phyloP scores from a whole-genome alignment of 2,113 vertebrate genomes.

The Etheostoma spectabile region DNA sequence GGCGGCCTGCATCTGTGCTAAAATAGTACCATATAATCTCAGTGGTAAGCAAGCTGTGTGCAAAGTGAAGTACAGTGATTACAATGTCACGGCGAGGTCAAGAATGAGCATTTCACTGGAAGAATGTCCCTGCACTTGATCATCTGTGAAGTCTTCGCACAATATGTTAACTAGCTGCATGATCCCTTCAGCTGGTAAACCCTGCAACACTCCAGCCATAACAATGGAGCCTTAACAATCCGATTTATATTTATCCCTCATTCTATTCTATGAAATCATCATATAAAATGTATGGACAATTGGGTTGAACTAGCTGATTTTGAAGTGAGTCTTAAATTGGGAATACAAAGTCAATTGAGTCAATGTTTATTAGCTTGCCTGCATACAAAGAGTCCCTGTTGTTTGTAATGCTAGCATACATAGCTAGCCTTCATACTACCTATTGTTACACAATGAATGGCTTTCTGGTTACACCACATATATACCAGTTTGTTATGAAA shows the following conservation, averaged over 20 bases:
- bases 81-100: neutral
- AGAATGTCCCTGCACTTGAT: constrained; percentile 4
- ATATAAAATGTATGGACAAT: neutral
- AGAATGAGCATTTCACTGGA: neutral
- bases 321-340: neutral
- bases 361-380: neutral
- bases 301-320: neutral
- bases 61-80: constrained; percentile 13
- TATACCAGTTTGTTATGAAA: constrained; percentile 33
- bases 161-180: neutral
- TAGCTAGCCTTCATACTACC: constrained; percentile 40
- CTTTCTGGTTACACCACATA: constrained; percentile 17
- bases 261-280: neutral
- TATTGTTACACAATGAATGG: constrained; percentile 10
- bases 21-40: neutral
- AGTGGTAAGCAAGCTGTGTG: neutral
- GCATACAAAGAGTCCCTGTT: constrained; percentile 3
- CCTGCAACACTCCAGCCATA: neutral
- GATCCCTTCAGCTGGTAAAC: neutral
- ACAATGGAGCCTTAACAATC: constrained; percentile 13
- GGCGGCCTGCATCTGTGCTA: neutral
- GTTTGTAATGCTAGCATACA: constrained; percentile 14
- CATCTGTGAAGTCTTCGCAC: constrained; percentile 1
- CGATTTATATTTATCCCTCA: neutral
- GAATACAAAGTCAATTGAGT: neutral